phyloP scores from a whole-genome alignment of 1,140 invertebrate genomes.

The Zaprionus inermis region DNA sequence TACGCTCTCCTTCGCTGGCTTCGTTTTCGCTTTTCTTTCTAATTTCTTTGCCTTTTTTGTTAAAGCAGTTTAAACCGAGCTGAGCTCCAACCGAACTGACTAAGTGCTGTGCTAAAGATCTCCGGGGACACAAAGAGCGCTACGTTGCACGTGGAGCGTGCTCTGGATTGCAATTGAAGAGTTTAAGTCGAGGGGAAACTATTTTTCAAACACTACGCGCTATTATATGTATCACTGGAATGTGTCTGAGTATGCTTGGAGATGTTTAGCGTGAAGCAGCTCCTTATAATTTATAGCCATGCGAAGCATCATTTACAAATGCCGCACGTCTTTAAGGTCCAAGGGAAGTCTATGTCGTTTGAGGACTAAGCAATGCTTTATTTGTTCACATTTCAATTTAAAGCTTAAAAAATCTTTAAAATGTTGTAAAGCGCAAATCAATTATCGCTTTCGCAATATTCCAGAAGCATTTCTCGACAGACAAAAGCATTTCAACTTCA shows the following conservation, averaged over 20 bases:
- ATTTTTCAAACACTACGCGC: not conserved
- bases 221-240: not conserved
- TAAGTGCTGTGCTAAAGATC: conserved; percentile 63
- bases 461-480: not conserved
- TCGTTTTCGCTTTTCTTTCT: not conserved
- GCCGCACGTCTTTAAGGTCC: too few relatives aligned
- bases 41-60: conserved; percentile 67
- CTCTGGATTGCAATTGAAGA: conserved; percentile 42
- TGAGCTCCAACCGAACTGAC: conserved; percentile 34
- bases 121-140: conserved; percentile 37
- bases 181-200: not conserved
- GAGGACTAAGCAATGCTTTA: too few relatives aligned
- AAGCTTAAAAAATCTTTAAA: not conserved
- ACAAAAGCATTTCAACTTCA: not conserved
- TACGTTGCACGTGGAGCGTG: conserved; percentile 21
- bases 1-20: conserved; percentile 1
- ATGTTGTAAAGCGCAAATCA: not conserved
- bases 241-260: not conserved
- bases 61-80: conserved; percentile 67
- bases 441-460: not conserved
- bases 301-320: not conserved
- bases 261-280: not conserved
- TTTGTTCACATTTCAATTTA: too few relatives aligned
- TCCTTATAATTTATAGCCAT: not conserved
- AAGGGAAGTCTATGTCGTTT: too few relatives aligned